These are phyloP conservation scores for Corythucha ciliata DNA, from an alignment of 2,888 invertebrate species.

Conservation along the genomic window DNA sequence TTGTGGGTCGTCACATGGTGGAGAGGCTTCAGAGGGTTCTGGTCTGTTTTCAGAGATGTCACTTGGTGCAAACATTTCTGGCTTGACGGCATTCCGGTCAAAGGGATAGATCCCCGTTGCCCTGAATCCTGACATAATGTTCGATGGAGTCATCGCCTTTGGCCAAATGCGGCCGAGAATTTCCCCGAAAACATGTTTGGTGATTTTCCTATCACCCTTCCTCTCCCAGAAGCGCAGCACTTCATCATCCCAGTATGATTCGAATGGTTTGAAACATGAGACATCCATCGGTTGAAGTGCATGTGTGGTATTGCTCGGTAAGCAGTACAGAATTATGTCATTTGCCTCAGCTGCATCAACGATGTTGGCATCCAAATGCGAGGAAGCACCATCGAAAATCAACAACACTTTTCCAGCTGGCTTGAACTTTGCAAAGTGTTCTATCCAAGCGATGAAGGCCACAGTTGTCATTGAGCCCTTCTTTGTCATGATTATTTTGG, in stretches of 20 bases:
- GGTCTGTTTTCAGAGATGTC: constrained; percentile 14
- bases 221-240: constrained; percentile 37
- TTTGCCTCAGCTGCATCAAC: constrained; percentile 37
- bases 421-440: constrained; percentile 36
- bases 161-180: constrained; percentile 35
- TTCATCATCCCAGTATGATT: constrained; percentile 40
- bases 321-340: constrained; percentile 38
- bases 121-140: constrained; percentile 36
- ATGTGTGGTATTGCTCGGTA: constrained; percentile 40
- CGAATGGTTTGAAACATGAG: constrained; percentile 38
- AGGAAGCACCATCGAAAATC: constrained; percentile 38
- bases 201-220: constrained; percentile 34
- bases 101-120: no score
- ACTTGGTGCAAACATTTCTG: constrained; percentile 35
- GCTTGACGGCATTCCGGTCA: constrained; percentile 36
- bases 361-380: constrained; percentile 37
- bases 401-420: constrained; percentile 32
- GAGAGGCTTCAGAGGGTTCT: no score
- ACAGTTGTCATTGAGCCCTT: constrained; percentile 38
- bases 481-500: constrained; percentile 31
- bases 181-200: constrained; percentile 37
- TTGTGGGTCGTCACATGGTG: no score
- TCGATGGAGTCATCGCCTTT: constrained; percentile 34
- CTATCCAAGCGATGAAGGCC: constrained; percentile 33
- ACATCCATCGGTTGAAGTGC: constrained; percentile 40